Conservation (phyloP, 2,888 invertebrate species). For the Drosophila vallismaia region DNA sequence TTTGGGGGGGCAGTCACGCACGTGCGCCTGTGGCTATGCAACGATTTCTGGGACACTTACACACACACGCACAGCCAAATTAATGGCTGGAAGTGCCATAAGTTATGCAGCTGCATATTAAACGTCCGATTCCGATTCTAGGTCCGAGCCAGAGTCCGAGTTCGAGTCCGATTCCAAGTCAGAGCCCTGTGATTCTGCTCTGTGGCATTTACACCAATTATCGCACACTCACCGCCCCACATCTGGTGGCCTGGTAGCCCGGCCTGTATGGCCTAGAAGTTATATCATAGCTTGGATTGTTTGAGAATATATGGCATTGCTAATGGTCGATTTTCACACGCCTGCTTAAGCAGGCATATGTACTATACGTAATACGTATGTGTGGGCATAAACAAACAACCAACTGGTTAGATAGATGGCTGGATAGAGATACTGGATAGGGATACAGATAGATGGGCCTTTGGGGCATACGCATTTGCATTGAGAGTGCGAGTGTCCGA, state of each 20-base stretch:
- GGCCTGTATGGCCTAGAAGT: conserved; percentile 21
- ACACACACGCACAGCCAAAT: conserved; percentile 58
- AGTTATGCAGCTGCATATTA: conserved; percentile 80
- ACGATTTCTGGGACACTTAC: conserved; percentile 43
- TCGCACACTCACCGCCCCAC: conserved; percentile 44
- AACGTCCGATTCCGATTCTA: conserved; percentile 44
- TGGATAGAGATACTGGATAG: conserved; percentile 26
- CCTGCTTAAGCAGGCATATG: conserved; percentile 73
- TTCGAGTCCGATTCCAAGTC: conserved; percentile 5
- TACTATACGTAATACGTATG: background rate
- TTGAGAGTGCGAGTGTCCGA: conserved; percentile 70
- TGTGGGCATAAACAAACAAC: conserved; percentile 58
- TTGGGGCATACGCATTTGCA: conserved; percentile 58
- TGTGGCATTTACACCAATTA: conserved; percentile 78
- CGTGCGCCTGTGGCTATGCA: conserved; percentile 79
- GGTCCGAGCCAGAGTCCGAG: conserved; percentile 15
- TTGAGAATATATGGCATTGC: conserved; percentile 75
- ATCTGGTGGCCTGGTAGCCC: conserved; percentile 9
- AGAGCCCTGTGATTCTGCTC: conserved; percentile 44
- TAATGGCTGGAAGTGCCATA: conserved; percentile 73
- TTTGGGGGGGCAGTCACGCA: conserved; percentile 62
- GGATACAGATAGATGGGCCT: conserved; percentile 35
- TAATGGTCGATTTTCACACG: conserved; percentile 81
- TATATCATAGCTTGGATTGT: conserved; percentile 69
- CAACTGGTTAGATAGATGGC: conserved; percentile 37